Evolutionary conservation across 2,797 vertebrate genomes (phyloP).

Genomic region (Scyliorhinus canicula): DNA sequence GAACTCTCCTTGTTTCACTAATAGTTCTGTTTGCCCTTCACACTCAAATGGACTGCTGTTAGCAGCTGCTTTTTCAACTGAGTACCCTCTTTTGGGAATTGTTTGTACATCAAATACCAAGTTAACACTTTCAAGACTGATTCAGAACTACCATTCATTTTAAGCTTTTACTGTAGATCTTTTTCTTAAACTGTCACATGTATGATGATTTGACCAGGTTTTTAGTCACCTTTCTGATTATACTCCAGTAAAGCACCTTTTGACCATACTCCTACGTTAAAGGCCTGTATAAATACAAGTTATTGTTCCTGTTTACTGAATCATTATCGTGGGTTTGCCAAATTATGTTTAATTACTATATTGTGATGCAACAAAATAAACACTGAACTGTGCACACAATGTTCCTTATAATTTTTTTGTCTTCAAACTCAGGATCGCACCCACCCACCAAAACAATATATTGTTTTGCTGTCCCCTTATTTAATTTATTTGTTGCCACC

Average conservation of each 20-base stretch:
- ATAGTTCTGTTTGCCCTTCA: background rate
- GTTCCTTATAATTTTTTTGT: background rate
- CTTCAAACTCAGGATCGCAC: background rate
- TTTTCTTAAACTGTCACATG: background rate
- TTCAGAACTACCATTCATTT: background rate
- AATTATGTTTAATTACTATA: background rate
- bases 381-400: background rate
- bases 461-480: background rate
- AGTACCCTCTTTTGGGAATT: background rate
- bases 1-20: background rate
- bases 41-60: background rate
- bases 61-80: background rate
- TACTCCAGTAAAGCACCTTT: background rate
- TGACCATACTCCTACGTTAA: background rate
- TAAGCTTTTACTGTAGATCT: background rate
- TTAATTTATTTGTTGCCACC: background rate
- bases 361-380: background rate
- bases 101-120: background rate
- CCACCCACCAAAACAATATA: background rate
- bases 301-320: background rate
- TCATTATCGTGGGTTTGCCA: background rate
- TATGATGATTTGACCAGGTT: background rate
- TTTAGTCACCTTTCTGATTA: background rate
- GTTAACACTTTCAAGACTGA: background rate
- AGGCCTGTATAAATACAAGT: background rate